These are phyloP conservation scores for Saccopteryx bilineata DNA, from an alignment of 2,113 vertebrate genomes.

Conservation along the genomic window DNA sequence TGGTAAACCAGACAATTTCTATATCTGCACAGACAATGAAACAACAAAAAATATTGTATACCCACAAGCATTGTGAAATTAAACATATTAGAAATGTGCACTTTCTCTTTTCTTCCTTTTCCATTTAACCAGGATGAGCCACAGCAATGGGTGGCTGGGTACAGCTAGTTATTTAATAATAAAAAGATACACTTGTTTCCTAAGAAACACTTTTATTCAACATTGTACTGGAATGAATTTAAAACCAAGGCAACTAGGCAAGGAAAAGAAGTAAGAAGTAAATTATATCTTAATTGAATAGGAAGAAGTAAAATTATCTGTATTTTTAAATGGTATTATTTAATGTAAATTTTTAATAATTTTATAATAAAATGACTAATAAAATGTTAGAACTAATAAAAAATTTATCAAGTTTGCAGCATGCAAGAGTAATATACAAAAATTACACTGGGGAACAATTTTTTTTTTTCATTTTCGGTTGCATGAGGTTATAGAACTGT, in stretches of 20 bases:
- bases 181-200: not conserved
- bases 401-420: not conserved
- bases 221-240: not conserved
- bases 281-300: not conserved
- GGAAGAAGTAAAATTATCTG: not conserved
- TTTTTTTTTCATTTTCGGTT: too few species aligned
- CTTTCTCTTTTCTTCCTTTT: too few species aligned
- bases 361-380: not conserved
- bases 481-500: too few species aligned
- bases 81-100: too few species aligned
- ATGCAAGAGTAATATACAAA: not conserved
- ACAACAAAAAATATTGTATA: too few species aligned
- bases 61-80: too few species aligned
- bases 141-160: too few species aligned
- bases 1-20: too few species aligned
- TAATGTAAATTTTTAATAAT: not conserved
- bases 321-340: not conserved
- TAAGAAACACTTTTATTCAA: not conserved
- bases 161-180: not conserved
- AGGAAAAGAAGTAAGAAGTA: not conserved
- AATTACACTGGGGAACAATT: too few species aligned
- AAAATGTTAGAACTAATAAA: not conserved
- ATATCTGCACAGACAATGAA: too few species aligned
- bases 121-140: too few species aligned
- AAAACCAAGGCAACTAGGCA: not conserved